Percentiles rank a stretch among this genome's conserved stretches.
These are phyloP conservation scores for Exocentrus adspersus DNA, from an alignment of 2,888 invertebrate species.

Conservation along the genomic window DNA sequence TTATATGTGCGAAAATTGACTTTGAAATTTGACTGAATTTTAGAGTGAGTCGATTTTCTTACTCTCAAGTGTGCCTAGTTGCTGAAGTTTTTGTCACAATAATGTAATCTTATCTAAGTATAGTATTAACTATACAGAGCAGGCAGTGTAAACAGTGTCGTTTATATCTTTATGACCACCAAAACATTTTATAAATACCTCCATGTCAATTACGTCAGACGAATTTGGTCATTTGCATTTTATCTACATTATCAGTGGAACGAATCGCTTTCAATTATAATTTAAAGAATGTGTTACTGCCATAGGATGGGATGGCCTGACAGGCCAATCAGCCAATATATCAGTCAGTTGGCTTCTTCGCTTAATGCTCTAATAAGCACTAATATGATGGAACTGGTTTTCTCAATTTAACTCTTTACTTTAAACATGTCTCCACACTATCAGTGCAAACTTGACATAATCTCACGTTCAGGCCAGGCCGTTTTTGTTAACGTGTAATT, in stretches of 20 bases:
- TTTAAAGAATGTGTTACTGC: background rate
- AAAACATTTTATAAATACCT: background rate
- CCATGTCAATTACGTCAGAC: background rate
- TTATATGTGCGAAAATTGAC: too few relatives aligned
- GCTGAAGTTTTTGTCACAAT: too few relatives aligned
- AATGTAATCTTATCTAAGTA: too few relatives aligned
- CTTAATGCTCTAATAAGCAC: slow-evolving; percentile 11
- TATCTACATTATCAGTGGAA: background rate
- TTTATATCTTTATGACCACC: too few relatives aligned
- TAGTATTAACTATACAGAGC: too few relatives aligned
- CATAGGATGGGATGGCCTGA: background rate
- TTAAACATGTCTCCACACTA: slow-evolving; percentile 14
- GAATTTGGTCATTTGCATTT: background rate
- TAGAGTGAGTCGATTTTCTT: too few relatives aligned
- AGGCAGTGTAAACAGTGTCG: background rate
- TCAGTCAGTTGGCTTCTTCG: background rate
- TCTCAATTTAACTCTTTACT: slow-evolving; percentile 18
- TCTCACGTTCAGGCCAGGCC: slow-evolving; percentile 21
- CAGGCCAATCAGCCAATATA: slow-evolving; percentile 1
- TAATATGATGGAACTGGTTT: slow-evolving; percentile 14
- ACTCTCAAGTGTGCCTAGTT: too few relatives aligned
- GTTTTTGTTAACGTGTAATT: slow-evolving; percentile 25
- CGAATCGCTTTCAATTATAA: background rate
- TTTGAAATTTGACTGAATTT: too few relatives aligned
- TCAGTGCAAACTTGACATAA: slow-evolving; percentile 17